Base-by-base conservation (phyloP, 2,113 vertebrate genomes). In the Sander lucioperca region DNA sequence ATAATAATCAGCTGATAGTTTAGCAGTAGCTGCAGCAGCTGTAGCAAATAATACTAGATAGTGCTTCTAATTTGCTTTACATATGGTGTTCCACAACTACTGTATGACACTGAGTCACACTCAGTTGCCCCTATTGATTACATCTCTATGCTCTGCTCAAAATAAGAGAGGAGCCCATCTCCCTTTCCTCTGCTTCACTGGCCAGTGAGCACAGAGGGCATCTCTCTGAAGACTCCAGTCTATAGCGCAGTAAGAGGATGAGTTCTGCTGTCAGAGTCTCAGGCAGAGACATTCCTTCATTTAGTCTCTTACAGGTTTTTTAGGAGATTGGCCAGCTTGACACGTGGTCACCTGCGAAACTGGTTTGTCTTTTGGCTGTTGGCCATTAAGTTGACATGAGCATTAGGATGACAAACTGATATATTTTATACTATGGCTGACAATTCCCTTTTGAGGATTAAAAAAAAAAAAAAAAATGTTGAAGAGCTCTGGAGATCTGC, bases 111-210 rank as follows among this genome's bases (percentile, higher is more conserved):
- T n/a, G 63, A 68, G 89, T 86, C 70, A 79, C 89, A 72, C 85
- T 85, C 82, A 79, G 76, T 69, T 70, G 73, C 21, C n/a, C 53
- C 43, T 61, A 57, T 69, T 86, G 75, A 92, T 92, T 88, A 45
- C 79, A 77, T 83, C 83, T 77, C 71, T 39, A 68, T 58, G 66
- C 59, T 70, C 30, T 25, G 77, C 56, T 79, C 19, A 68, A 67
- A 30, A 80, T 76, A 74, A 73, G 74, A 69, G 48, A 82, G 74
- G 33, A 78, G 76, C 71, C 67, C 73, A 67, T 88, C 67, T 83
- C 50, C 39, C 59, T 68, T 79, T 53, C 58, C 51, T 59, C 58
- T 80, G 62, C 80, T 80, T 92, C 80, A 80, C 80, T 79, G 76
- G 74, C 48, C 77, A 77, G 73, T 39, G 76, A 86, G 81, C 63